Percentiles rank a stretch among this genome's conserved stretches.
phyloP scores from a whole-genome alignment of 2,888 invertebrate species.

The Bellardia pandia region DNA sequence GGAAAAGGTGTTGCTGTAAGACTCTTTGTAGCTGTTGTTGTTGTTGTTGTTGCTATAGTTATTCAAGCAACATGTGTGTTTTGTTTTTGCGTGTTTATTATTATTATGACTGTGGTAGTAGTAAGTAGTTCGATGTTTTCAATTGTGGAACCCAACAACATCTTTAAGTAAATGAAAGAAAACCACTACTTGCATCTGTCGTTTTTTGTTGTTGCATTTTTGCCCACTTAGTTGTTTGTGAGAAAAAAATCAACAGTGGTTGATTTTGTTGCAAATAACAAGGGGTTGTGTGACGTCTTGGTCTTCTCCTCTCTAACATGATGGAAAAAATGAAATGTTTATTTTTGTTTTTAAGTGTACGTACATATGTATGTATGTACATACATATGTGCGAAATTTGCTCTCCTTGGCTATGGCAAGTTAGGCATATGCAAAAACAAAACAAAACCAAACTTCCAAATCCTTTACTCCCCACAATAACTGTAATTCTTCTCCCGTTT shows the following conservation, averaged over 20 bases:
- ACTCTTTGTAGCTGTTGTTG: not conserved
- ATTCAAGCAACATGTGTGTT: slow-evolving; percentile 64
- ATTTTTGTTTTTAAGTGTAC: not conserved
- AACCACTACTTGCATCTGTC: slow-evolving; percentile 71
- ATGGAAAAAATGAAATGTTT: slow-evolving; percentile 12
- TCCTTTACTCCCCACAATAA: slow-evolving; percentile 24
- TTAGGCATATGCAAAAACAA: slow-evolving; percentile 37
- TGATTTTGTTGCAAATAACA: slow-evolving; percentile 48
- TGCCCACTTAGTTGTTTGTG: slow-evolving; percentile 40
- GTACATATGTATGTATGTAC: no score
- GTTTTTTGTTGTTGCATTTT: slow-evolving; percentile 47
- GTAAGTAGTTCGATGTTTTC: not conserved
- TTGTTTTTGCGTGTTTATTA: slow-evolving; percentile 60
- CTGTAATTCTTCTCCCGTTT: not conserved
- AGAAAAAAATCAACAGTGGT: slow-evolving; percentile 47
- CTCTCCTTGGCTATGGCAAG: not conserved
- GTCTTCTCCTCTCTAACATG: not conserved
- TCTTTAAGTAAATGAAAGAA: slow-evolving; percentile 59
- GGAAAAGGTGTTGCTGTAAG: slow-evolving; percentile 58
- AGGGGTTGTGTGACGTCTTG: slow-evolving; percentile 53
- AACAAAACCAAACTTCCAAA: not conserved
- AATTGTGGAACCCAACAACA: slow-evolving; percentile 50
- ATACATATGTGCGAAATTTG: not conserved
- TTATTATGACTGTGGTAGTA: slow-evolving; percentile 14
- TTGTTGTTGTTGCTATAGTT: slow-evolving; percentile 38